Percentiles rank a stretch among this genome's conserved stretches.
Conservation (phyloP, 2,888 invertebrate species). For the Melieria picta region DNA sequence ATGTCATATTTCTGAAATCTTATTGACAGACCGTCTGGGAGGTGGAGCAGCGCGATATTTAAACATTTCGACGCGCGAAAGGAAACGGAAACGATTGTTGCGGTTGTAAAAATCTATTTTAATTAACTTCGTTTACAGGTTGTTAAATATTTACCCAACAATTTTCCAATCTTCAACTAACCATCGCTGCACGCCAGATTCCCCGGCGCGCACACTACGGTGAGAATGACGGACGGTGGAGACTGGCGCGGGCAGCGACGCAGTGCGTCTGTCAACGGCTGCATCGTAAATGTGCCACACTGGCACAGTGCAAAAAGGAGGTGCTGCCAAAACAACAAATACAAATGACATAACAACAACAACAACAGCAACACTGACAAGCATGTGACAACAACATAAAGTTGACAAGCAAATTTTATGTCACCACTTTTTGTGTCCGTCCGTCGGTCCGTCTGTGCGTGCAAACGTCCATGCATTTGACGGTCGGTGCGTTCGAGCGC, state of each 20-base stretch:
- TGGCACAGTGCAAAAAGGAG: neutral
- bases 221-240: no score
- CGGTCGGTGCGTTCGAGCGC: neutral
- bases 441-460: no score
- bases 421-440: neutral
- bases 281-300: neutral
- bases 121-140: slow-evolving; percentile 31
- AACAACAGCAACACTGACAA: neutral
- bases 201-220: no score
- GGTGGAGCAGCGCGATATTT: neutral
- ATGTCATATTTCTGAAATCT: slow-evolving; percentile 16
- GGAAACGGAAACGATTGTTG: slow-evolving; percentile 28
- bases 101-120: slow-evolving; percentile 29
- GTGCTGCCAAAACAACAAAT: neutral
- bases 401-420: neutral
- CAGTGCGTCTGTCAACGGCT: slow-evolving; percentile 9
- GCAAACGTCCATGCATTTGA: slow-evolving; percentile 5
- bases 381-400: neutral
- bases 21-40: neutral
- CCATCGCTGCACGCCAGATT: no score
- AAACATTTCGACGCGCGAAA: neutral
- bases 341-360: neutral
- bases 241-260: neutral
- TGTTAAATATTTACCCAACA: slow-evolving; percentile 29
- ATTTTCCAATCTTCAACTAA: neutral